Conservation (phyloP, 2,113 vertebrate genomes). For the Chrysochloris asiatica region DNA sequence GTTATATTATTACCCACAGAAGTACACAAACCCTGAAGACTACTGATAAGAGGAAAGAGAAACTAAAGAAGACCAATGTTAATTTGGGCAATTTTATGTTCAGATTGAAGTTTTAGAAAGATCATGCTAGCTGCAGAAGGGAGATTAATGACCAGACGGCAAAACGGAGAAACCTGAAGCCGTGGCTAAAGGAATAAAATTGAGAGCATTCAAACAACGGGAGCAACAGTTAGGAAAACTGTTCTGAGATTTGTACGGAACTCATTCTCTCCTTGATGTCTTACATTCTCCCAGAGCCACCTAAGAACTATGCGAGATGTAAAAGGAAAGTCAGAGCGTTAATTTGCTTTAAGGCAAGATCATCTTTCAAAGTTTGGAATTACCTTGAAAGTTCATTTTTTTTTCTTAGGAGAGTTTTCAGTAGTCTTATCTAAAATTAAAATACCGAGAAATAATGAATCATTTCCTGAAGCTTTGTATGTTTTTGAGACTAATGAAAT, state of each 20-base stretch:
- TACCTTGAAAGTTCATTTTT: background rate
- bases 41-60: no score
- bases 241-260: background rate
- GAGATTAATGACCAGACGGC: no score
- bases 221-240: background rate
- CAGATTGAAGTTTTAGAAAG: no score
- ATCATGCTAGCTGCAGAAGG: no score
- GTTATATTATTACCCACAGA: no score
- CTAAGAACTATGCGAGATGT: background rate
- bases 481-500: conserved; percentile 16
- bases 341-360: background rate
- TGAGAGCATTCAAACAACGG: no score
- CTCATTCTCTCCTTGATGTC: background rate
- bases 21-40: no score
- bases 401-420: background rate
- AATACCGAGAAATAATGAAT: conserved; percentile 13
- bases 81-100: no score
- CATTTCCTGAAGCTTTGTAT: conserved; percentile 5
- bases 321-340: no score
- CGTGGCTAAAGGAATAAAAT: no score
- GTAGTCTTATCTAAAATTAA: conserved; percentile 21
- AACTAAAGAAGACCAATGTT: no score
- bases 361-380: background rate
- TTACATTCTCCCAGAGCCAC: background rate
- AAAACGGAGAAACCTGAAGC: no score